Evolutionary conservation across 2,113 vertebrate genomes (phyloP), one percentile per base, ranked within the genome.

Genomic region (Galeopterus variegatus): DNA sequence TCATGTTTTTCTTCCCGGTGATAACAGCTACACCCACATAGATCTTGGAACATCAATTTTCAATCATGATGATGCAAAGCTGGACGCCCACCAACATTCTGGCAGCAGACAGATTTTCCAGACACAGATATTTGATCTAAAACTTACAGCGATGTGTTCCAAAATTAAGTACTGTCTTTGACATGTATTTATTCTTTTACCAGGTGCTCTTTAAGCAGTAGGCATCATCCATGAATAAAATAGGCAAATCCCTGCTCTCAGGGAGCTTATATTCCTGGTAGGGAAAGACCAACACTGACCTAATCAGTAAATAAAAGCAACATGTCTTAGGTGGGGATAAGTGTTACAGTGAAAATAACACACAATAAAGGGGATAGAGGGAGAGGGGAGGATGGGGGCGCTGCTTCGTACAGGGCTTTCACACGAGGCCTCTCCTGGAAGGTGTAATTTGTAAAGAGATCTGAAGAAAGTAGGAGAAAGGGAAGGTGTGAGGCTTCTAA

Each of bases 71-170:
- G 79, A 62, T 48, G 54, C 15, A 28, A 31, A 87, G 64, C 26
- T 70, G 50, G 75, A 87, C 92, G 70, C 73, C 62, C n/a, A 87
- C 79, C 82, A 82, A 86, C 75, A 92, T 82, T 86, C 95, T 84
- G 84, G 65, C 67, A 80, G 84, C 81, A 89, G 67, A 75, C 33
- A 84, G 56, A 84, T 76, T 88, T 67, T 50, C 52, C 65, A 21
- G 73, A 88, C 77, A 41, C 26, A 82, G 62, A 62, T 48, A 83
- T 81, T 72, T 72, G 50, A 77, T 95, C 73, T 92, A 70, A 70
- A 95, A 87, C 50, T 8, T 54, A 41, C 3, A 69, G 31, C 3
- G 8, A 23, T 67, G 3, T 82, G 56, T 65, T 88, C 31, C 62
- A 76, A 88, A 90, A 60, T 31, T 86, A 81, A 64, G n/a, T 82